Evolutionary conservation across 2,797 vertebrate genomes (phyloP).

Genomic region (Paratrypauchen microcephalus): DNA sequence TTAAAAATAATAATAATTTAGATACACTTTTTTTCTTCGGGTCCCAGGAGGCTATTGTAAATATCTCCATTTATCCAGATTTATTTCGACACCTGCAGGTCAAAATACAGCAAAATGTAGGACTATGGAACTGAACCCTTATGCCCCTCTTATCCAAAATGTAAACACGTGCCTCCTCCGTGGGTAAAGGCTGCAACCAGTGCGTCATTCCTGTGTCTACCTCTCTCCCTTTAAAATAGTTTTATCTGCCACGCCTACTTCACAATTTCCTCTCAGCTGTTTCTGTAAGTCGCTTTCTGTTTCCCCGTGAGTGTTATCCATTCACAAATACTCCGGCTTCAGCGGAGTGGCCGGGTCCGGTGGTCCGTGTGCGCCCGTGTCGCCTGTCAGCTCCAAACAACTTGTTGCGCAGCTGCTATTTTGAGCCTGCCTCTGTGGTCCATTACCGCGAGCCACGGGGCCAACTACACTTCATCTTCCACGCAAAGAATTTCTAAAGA

Average conservation of each 20-base stretch:
- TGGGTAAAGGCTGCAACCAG: neutral
- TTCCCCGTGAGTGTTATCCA: conserved; percentile 34
- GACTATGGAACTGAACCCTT: neutral
- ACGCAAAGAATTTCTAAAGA: neutral
- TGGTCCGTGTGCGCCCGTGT: neutral
- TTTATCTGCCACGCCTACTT: conserved; percentile 64
- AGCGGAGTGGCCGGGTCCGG: neutral
- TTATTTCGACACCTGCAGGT: neutral
- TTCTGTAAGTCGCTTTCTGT: conserved; percentile 36
- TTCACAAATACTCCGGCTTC: conserved; percentile 19
- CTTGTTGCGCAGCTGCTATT: conserved; percentile 74
- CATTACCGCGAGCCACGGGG: conserved; percentile 11
- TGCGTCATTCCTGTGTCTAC: conserved; percentile 47
- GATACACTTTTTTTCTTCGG: too few relatives aligned
- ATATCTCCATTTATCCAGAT: neutral
- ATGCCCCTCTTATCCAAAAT: conserved; percentile 23
- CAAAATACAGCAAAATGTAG: too few relatives aligned
- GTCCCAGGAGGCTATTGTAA: too few relatives aligned
- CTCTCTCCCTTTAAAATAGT: conserved; percentile 57
- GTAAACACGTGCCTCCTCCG: conserved; percentile 41
- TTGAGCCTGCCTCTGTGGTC: conserved; percentile 27
- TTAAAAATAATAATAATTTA: too few relatives aligned
- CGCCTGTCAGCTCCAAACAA: conserved; percentile 39
- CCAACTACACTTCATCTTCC: conserved; percentile 13
- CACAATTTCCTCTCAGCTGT: conserved; percentile 60